A percentile compares a stretch with the other conserved stretches of the same genome.
Evolutionary conservation across 1,140 invertebrate genomes (phyloP).

Genomic region (Ectropis grisescens): DNA sequence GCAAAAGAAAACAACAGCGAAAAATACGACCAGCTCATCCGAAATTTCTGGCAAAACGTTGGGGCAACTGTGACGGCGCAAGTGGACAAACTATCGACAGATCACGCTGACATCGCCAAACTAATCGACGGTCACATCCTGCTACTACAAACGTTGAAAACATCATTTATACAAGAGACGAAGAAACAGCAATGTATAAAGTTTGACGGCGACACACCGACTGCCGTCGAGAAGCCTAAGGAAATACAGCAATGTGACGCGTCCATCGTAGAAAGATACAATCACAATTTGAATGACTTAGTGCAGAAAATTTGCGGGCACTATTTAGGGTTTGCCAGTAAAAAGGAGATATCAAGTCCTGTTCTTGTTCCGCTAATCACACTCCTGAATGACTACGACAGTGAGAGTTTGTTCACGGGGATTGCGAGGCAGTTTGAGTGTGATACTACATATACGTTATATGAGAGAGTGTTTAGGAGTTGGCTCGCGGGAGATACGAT

Average conservation of each 20-base stretch:
- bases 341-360: slow-evolving; percentile 8
- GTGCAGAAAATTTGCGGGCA: slow-evolving; percentile 15
- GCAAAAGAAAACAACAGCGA: slow-evolving; percentile 18
- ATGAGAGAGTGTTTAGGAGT: slow-evolving; percentile 19
- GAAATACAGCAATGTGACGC: slow-evolving; percentile 5
- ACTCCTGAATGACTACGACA: slow-evolving; percentile 26
- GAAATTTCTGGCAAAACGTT: slow-evolving; percentile 45
- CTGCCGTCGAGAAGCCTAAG: neutral
- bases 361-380: slow-evolving; percentile 18
- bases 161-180: slow-evolving; percentile 11
- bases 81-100: slow-evolving; percentile 19
- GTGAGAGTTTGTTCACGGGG: slow-evolving; percentile 12
- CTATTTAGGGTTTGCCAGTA: slow-evolving; percentile 24
- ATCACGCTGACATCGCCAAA: slow-evolving; percentile 11
- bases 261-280: slow-evolving; percentile 9
- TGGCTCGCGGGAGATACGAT: slow-evolving; percentile 28
- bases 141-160: slow-evolving; percentile 26
- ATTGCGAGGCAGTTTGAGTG: slow-evolving; percentile 17
- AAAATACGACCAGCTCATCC: slow-evolving; percentile 30
- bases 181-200: slow-evolving; percentile 26
- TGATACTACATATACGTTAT: slow-evolving; percentile 15
- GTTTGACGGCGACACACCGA: slow-evolving; percentile 18
- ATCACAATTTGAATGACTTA: slow-evolving; percentile 20
- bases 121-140: slow-evolving; percentile 24
- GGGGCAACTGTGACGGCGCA: slow-evolving; percentile 21